Evolutionary conservation across 1,140 invertebrate species (phyloP).

Genomic region (Scaptomyza graminum): DNA sequence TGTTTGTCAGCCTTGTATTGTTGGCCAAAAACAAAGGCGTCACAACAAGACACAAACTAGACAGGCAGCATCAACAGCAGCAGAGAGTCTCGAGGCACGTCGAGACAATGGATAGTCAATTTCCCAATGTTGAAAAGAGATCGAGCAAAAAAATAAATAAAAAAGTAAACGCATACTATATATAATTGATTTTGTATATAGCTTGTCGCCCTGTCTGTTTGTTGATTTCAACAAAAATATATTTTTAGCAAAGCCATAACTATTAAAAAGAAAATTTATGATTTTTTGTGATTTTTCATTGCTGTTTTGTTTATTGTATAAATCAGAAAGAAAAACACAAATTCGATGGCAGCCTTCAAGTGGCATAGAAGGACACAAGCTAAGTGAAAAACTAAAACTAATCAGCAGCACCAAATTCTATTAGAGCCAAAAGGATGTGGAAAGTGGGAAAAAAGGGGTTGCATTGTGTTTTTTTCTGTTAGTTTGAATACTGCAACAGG

Average conservation of each 20-base stretch:
- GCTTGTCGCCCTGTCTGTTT: constrained; percentile 43
- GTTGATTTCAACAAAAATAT: constrained; percentile 66
- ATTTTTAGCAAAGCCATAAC: constrained; percentile 70
- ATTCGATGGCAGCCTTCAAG: constrained; percentile 16
- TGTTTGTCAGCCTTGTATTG: constrained; percentile 47
- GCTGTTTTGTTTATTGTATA: constrained; percentile 42
- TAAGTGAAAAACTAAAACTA: constrained; percentile 22
- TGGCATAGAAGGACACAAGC: constrained; percentile 32
- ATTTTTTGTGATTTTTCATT: constrained; percentile 57
- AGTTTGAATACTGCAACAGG: not conserved
- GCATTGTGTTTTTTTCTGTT: not conserved
- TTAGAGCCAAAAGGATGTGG: constrained; percentile 12
- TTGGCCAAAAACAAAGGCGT: constrained; percentile 70
- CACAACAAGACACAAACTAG: constrained; percentile 72
- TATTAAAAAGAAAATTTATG: constrained; percentile 77
- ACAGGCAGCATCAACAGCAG: constrained; percentile 43
- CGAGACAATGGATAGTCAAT: constrained; percentile 35
- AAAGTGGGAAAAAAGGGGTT: not conserved
- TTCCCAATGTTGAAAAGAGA: constrained; percentile 25
- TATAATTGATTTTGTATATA: constrained; percentile 22
- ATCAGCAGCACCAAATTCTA: constrained; percentile 53
- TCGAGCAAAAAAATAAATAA: constrained; percentile 18
- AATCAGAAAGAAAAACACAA: constrained; percentile 36
- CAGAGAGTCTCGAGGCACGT: constrained; percentile 3
- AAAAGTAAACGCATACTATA: too few species aligned